A percentile compares a stretch with the other conserved stretches of the same genome.
phyloP scores from a whole-genome alignment of 2,888 invertebrate genomes.

The Caenorhabditis imperialis region DNA sequence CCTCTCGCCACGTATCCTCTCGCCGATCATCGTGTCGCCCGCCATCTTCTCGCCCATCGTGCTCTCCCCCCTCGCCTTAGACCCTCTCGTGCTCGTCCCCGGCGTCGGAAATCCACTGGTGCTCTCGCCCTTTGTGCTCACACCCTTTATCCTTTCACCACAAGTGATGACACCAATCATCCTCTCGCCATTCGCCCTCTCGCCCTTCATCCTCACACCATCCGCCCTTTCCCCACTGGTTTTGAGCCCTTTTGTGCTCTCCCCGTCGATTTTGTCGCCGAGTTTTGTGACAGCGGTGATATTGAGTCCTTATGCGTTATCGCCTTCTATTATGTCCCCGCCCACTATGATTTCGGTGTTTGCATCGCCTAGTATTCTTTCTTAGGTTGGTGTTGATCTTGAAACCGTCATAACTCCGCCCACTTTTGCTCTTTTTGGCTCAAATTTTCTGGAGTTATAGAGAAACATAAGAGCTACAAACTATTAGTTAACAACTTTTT shows the following conservation, averaged over 20 bases:
- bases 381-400: no score
- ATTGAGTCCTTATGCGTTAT: conserved; percentile 67
- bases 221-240: conserved; percentile 52
- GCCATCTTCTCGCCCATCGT: conserved; percentile 66
- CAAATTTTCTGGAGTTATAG: no score
- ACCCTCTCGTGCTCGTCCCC: conserved; percentile 67
- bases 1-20: conserved; percentile 48
- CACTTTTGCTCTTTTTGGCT: no score
- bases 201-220: conserved; percentile 58
- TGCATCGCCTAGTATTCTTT: conserved; percentile 54
- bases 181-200: conserved; percentile 62
- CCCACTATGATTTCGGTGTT: conserved; percentile 55
- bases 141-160: conserved; percentile 64
- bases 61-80: conserved; percentile 61
- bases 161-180: conserved; percentile 68
- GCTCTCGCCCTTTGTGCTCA: conserved; percentile 55
- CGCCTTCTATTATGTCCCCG: conserved; percentile 50
- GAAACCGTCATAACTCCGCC: no score
- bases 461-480: no score
- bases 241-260: conserved; percentile 58
- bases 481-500: no score
- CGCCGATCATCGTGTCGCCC: conserved; percentile 66
- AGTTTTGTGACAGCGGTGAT: conserved; percentile 65
- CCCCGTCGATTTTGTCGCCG: conserved; percentile 66
- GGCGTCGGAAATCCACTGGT: conserved; percentile 62